Evolutionary conservation across 2,113 vertebrate genomes (phyloP).

Genomic region (Psilopsiagon aurifrons): DNA sequence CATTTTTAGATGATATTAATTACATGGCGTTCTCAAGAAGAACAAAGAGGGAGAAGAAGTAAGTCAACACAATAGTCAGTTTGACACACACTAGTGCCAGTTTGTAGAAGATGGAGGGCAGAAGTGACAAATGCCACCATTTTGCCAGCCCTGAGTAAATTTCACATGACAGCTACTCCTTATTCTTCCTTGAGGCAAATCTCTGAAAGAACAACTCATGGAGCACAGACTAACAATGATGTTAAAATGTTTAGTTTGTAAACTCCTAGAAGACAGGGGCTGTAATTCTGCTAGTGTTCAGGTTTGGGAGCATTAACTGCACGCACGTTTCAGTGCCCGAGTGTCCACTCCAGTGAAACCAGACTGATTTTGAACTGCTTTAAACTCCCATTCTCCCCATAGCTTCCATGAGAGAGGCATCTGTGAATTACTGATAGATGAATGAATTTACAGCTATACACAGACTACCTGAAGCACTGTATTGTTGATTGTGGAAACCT

Average conservation of each 20-base stretch:
- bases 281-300: neutral
- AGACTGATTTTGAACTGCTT: neutral
- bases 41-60: constrained; percentile 23
- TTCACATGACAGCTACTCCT: constrained; percentile 44
- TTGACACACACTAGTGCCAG: neutral
- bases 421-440: constrained; percentile 8
- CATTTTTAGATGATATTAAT: constrained; percentile 21
- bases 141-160: constrained; percentile 37
- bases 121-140: constrained; percentile 61
- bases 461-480: neutral
- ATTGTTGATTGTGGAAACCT: neutral
- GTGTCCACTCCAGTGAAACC: neutral
- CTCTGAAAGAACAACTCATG: neutral
- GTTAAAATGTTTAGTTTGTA: neutral
- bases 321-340: neutral
- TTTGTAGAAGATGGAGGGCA: constrained; percentile 15
- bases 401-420: neutral
- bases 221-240: constrained; percentile 6
- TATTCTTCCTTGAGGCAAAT: neutral
- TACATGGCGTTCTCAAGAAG: neutral
- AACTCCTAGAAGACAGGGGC: neutral
- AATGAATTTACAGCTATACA: neutral
- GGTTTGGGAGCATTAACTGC: neutral
- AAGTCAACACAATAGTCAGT: neutral
- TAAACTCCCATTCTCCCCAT: neutral